Conservation (phyloP, 1,140 invertebrate genomes). For the Drosophila takahashii region DNA sequence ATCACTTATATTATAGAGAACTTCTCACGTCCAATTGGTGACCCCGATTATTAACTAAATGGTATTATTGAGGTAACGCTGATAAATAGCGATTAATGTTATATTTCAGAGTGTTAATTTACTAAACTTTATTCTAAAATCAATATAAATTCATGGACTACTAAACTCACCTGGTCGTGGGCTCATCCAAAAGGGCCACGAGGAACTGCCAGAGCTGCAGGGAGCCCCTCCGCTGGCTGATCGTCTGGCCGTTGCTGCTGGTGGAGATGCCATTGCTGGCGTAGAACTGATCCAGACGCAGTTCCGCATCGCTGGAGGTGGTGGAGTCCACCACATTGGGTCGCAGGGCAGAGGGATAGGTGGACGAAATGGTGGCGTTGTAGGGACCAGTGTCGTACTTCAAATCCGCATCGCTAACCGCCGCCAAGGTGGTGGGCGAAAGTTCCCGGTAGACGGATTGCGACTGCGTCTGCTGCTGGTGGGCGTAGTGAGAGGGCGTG, state of each 20-base stretch:
- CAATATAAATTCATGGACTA: no score
- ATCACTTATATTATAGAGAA: no score
- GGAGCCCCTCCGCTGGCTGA: conserved; percentile 89
- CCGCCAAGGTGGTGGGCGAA: conserved; percentile 43
- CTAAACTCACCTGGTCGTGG: conserved; percentile 85
- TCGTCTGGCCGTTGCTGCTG: conserved; percentile 68
- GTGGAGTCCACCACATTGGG: conserved; percentile 75
- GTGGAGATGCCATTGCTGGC: conserved; percentile 76
- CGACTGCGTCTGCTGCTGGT: conserved; percentile 60
- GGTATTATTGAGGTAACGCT: no score
- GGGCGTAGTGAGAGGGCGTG: conserved; percentile 59
- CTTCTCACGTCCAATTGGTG: no score
- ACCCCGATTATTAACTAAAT: no score
- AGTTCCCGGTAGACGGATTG: conserved; percentile 66
- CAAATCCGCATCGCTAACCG: conserved; percentile 55
- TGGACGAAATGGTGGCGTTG: conserved; percentile 76
- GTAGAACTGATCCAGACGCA: conserved; percentile 76
- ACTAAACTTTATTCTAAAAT: no score
- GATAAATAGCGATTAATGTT: no score
- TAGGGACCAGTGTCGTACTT: conserved; percentile 82
- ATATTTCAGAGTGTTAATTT: no score
- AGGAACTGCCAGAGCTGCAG: conserved; percentile 98
- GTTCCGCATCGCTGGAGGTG: conserved; percentile 77
- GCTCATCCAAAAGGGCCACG: conserved; percentile 94
- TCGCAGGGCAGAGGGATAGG: conserved; percentile 65